phyloP scores from a whole-genome alignment of 92 coral and sea anemone genomes.

The Scolanthus callimorphus region DNA sequence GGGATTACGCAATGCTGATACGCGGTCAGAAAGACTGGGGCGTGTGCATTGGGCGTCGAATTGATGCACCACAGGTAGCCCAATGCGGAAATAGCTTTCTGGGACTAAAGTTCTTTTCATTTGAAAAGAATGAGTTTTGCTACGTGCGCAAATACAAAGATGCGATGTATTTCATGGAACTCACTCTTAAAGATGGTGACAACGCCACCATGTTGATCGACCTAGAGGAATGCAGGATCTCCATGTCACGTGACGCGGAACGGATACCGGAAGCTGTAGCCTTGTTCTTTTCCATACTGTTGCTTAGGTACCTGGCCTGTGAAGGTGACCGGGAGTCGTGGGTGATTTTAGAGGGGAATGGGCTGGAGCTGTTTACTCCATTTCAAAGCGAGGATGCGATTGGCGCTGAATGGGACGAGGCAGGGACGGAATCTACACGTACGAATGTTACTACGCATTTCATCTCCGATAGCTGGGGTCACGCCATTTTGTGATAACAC shows the following conservation, averaged over 20 bases:
- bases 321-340: conserved; percentile 24
- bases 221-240: conserved; percentile 31
- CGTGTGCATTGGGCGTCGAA: conserved; percentile 22
- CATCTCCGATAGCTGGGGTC: too few relatives aligned
- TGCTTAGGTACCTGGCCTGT: conserved; percentile 18
- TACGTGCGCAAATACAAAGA: conserved; percentile 50
- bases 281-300: conserved; percentile 29
- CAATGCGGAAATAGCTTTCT: not conserved
- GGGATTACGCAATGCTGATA: conserved; percentile 32
- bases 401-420: conserved; percentile 27
- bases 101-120: conserved; percentile 28
- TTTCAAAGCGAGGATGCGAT: conserved; percentile 26
- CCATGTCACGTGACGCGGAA: conserved; percentile 28
- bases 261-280: conserved; percentile 47
- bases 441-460: too few relatives aligned
- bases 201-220: conserved; percentile 34
- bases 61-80: conserved; percentile 6
- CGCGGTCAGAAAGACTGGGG: conserved; percentile 65
- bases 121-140: conserved; percentile 17
- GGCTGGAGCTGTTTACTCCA: conserved; percentile 14
- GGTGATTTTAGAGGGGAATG: conserved; percentile 24
- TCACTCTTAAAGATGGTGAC: not conserved
- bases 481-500: too few relatives aligned
- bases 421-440: conserved; percentile 11
- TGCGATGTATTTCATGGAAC: conserved; percentile 51